These are phyloP conservation scores for Bactericera cockerelli DNA, from an alignment of 1,140 invertebrate species.

Conservation along the genomic window DNA sequence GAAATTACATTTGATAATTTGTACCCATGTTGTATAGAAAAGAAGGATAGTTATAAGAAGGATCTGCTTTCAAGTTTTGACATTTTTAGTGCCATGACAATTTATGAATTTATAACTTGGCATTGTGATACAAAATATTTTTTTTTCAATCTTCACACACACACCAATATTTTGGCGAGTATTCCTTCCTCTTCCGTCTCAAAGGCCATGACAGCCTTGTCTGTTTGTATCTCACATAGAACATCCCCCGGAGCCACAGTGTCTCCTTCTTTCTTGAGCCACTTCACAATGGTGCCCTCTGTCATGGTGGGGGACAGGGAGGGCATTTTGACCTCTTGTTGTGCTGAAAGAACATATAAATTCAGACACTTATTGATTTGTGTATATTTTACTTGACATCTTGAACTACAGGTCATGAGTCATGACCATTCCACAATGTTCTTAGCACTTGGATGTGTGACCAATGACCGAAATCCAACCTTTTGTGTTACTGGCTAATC, in stretches of 20 bases:
- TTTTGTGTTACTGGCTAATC: neutral
- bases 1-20: too few species aligned
- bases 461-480: neutral
- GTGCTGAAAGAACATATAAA: conserved; percentile 1
- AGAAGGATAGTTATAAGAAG: too few species aligned
- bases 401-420: neutral
- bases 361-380: neutral
- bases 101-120: too few species aligned
- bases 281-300: conserved; percentile 84
- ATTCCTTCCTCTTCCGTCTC: conserved; percentile 97
- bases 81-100: too few species aligned
- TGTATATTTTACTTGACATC: neutral
- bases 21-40: too few species aligned
- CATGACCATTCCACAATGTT: neutral
- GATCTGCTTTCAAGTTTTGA: too few species aligned
- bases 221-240: conserved; percentile 96
- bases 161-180: conserved; percentile 76
- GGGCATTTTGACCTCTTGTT: conserved; percentile 50
- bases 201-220: conserved; percentile 99
- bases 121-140: too few species aligned
- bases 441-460: neutral
- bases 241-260: conserved; percentile 67
- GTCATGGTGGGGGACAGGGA: conserved; percentile 98
- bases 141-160: neutral
- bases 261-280: conserved; percentile 94